These are phyloP conservation scores for Melipona beecheii DNA, from an alignment of 2,888 invertebrate genomes.

Conservation along the genomic window DNA sequence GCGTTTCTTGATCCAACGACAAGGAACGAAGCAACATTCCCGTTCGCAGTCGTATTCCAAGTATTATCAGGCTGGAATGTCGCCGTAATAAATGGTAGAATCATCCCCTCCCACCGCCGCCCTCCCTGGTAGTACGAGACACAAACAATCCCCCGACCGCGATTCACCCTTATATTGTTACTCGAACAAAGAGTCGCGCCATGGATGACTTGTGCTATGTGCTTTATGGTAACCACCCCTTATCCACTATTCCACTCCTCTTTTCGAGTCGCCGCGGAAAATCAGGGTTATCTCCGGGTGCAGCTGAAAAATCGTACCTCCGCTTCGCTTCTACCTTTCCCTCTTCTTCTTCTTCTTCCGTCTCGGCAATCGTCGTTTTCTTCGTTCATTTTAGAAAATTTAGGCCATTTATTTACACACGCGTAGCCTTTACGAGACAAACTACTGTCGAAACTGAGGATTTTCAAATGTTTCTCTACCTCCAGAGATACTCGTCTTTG, in stretches of 20 bases:
- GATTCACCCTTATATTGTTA: slow-evolving; percentile 83
- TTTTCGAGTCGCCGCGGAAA: slow-evolving; percentile 43
- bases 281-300: slow-evolving; percentile 14
- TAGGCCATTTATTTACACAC: too few relatives aligned
- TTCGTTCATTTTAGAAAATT: too few relatives aligned
- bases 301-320: neutral
- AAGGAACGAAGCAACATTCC: slow-evolving; percentile 70
- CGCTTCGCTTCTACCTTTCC: neutral
- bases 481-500: too few relatives aligned
- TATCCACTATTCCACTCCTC: slow-evolving; percentile 55
- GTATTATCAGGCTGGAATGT: slow-evolving; percentile 82
- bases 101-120: slow-evolving; percentile 69
- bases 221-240: slow-evolving; percentile 75
- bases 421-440: too few relatives aligned
- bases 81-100: slow-evolving; percentile 81
- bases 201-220: slow-evolving; percentile 78
- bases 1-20: slow-evolving; percentile 59
- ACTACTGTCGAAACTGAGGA: too few relatives aligned
- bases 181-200: slow-evolving; percentile 81
- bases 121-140: slow-evolving; percentile 31
- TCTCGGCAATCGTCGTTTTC: neutral
- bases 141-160: slow-evolving; percentile 72
- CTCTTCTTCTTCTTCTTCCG: too few relatives aligned
- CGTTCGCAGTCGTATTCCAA: slow-evolving; percentile 73
- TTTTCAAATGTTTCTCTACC: too few relatives aligned